Evolutionary conservation across 2,113 vertebrate species (phyloP), one percentile per base, ranked within the genome.

Genomic region (Anoura caudifer): DNA sequence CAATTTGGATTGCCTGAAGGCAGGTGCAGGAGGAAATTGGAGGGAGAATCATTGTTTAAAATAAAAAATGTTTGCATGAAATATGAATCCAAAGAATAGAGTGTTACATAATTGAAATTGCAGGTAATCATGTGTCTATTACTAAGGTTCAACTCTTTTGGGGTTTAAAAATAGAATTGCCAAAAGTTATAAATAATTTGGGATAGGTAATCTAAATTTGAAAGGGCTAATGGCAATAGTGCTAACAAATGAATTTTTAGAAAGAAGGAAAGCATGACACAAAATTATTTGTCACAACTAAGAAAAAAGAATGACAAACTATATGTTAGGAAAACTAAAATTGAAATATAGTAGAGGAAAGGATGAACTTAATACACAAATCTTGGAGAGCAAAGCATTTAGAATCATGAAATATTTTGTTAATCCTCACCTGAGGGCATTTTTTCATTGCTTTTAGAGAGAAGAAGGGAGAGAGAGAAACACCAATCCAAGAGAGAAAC

Each of bases 111-210:
- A 92, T 14, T 95, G 26, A 81, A 88, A 90, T 69, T 96, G 19
- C 70, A 96, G 33, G 19, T 91, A 94, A 90, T 96, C 79, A 77
- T 31, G 24, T 90, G 80, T 83, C 81, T 91, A 26, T 61, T 97
- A 94, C 84, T 90, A 88, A 95, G 54, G 52, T n/a, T 92, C 73
- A 95, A 43, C 31, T 95, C 36, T 84, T 93, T 85, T 85, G 70
- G 54, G 38, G 24, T 70, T 80, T 95, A 94, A 94, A 73, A 96
- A 94, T 47, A 96, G 59, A 63, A 96, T 45, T 92, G 33, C 81
- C 70, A 87, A 54, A 93, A 92, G 59, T 90, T 95, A 94, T 83
- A 95, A 94, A 90, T 96, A 97, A 96, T 85, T 94, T 69, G 76
- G 47, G 22, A 81, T 67, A 69, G 10, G 38, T 56, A 88, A 83